Base-by-base conservation (phyloP, 2,888 invertebrate genomes). In the Pycnomerus fuliginosus region DNA sequence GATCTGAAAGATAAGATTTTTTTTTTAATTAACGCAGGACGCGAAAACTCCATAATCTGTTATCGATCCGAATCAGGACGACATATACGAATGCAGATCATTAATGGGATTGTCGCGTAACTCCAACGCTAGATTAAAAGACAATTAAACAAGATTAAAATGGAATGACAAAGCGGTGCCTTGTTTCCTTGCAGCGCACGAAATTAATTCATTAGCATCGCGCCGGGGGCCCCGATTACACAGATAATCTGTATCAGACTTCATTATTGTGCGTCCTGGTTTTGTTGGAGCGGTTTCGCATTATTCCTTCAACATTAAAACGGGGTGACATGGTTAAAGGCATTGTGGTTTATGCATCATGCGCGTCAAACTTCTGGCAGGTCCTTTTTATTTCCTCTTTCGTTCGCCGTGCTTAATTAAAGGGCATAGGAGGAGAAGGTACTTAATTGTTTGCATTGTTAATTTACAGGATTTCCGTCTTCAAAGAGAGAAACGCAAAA, bases 131-230 rank as follows among this genome's bases (percentile, higher is more conserved):
- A 56, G 59, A 59, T 59, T 56, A 61, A 60, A 59, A 56, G 54
- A 59, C 61, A 61, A 61, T 61, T 60, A 61, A 56, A 54, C 53
- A 43, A 56, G 63, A 62, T 63, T 64, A 61, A 63, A 62, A 61
- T 53, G 55, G 55, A 56, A 58, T 53, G 59, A 61, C 61, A 62
- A 58, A 59, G 60, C 52, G 58, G 56, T 55, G 25, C 25, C 25
- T 25, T 25, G 25, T 25, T 25, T 25, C 50, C 56, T 53, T 41
- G 54, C 55, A 51, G 55, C 53, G 56, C 53, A 53, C 58, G 52
- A 59, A 61, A 63, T 64, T 63, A 64, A 63, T 64, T 61, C 63
- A 64, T 65, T 62, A 64, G 55, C 56, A 48, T 48, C 52, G 51
- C 55, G 48, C 48, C 49, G 52, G 53, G 57, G 55, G 53, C 43